Evolutionary conservation across 2,888 invertebrate species (phyloP), one percentile per base, ranked within the genome.

Genomic region (Zonitis immaculata): DNA sequence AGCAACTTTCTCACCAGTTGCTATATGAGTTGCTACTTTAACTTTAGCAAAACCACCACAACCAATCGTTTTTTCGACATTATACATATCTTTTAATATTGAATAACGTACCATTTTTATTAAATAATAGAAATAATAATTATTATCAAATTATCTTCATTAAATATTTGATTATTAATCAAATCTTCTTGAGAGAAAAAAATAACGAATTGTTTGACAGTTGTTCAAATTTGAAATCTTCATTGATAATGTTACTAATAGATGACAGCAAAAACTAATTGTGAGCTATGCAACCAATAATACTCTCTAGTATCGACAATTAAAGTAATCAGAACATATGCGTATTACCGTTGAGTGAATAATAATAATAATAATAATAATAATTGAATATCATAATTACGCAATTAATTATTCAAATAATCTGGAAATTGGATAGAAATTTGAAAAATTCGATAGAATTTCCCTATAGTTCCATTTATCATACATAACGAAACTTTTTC

Each of bases 41-140:
- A 91, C 90, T 79, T 89, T 90, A 5, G 88, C 89, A 74, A 91
- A 90, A 45, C 90, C 90, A 55, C 89, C 88, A 73, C 81, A 79
- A 22, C 87, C 88, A 66, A 88, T 85, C 1, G 87, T 88, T 70
- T 84, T 85, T 59, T 85, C 82, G 30, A 86, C 69, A 59, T 84
- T 82, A 64, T 87, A 88, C 30, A 82, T 76, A 26, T 84, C 85
- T 61, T 82, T 83, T 51, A 87, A 75, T 18, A 73, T 79, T 49
- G 68, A 66, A 67, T 80, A 78, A 59, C 77, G 75, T 39, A 78
- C 78, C 81, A 81, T 81, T 69, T 67, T 73, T 32, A 6, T 42
- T 27, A 47, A 14, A 14, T 6, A 8, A 7, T 7, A n/a, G 14
- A 3, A 6, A 27, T 18, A 12, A 28, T 28, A 11, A 45, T 14